Percentiles rank a stretch among this genome's conserved stretches.
phyloP scores from a whole-genome alignment of 1,140 invertebrate species.

The Diprion similis region DNA sequence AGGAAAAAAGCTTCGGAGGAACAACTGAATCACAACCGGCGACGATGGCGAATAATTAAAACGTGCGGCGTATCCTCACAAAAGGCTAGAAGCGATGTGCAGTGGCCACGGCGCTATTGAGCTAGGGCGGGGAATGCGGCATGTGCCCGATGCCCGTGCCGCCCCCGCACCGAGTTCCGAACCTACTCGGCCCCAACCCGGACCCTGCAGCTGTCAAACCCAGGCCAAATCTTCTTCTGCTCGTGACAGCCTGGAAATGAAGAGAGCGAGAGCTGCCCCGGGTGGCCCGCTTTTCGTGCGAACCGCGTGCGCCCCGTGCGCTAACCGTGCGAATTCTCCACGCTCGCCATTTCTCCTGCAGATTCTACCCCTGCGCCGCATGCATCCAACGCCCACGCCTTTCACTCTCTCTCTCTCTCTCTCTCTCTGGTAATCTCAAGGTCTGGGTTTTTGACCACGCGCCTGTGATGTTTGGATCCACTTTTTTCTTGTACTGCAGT shows the following conservation, averaged over 20 bases:
- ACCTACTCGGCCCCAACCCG: neutral
- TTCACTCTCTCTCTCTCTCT: too few relatives aligned
- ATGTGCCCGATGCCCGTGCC: neutral
- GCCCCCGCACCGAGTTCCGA: neutral
- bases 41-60: neutral
- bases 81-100: neutral
- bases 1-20: too few relatives aligned
- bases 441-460: too few relatives aligned
- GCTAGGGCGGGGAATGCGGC: neutral
- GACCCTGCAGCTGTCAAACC: constrained; percentile 6
- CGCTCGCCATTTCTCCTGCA: too few relatives aligned
- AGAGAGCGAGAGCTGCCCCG: neutral
- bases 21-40: too few relatives aligned
- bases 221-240: constrained; percentile 7
- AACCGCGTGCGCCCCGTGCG: neutral
- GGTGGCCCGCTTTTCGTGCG: neutral
- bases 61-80: neutral
- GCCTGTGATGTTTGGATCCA: too few relatives aligned
- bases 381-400: too few relatives aligned
- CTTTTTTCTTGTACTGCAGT: too few relatives aligned
- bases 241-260: constrained; percentile 7
- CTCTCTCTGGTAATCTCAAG: too few relatives aligned
- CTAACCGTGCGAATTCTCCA: too few relatives aligned
- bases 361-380: too few relatives aligned
- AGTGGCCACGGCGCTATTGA: neutral